Base-by-base conservation (phyloP, 2,888 invertebrate genomes). In the Tetragonula carbonaria region DNA sequence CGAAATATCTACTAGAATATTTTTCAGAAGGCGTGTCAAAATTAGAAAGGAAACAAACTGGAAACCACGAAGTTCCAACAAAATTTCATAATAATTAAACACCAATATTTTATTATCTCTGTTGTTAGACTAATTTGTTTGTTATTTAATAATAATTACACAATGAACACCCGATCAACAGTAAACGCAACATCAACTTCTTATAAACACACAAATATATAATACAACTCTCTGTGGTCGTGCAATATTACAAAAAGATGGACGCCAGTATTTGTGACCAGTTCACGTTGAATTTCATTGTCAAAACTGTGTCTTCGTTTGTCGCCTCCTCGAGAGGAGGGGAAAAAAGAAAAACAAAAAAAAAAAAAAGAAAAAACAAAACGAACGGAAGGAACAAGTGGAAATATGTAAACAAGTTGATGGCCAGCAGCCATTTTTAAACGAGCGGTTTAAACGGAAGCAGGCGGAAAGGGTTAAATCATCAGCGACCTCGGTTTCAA, bases 391-490 rank as follows among this genome's bases (percentile, higher is more conserved):
- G 23, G 50, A 68, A 53, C 4, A 2, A 59, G 23, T 45, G 57
- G 57, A 59, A 59, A 45, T 23, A 53, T 11, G 18, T 16, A 38
- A 74, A 66, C 53, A 53, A 66, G 28, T 13, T 23, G 23, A 45
- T n/a, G n/a, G 72, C 28, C 28, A 2, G 28, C 45, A 2, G 8
- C 8, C 45, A 11, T 45, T 8, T 45, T 45, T 63, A n/a, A 71
- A 71, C 16, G 21, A 51, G 23, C 50, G 59, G 51, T 67, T 79
- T 51, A 59, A 67, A 33, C 38, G 21, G 66, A 67, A 18, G 51
- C 67, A 38, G 21, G 23, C 18, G 21, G 53, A 62, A 33, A 79
- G 62, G 67, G 68, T 79, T 75, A 75, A 79, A 75, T 75, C 38
- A 68, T 75, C 55, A 57, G 45, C 21, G 33, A 33, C 50, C 77